Conservation (phyloP, 1,140 invertebrate genomes). For the Matsumurasca onukii region DNA sequence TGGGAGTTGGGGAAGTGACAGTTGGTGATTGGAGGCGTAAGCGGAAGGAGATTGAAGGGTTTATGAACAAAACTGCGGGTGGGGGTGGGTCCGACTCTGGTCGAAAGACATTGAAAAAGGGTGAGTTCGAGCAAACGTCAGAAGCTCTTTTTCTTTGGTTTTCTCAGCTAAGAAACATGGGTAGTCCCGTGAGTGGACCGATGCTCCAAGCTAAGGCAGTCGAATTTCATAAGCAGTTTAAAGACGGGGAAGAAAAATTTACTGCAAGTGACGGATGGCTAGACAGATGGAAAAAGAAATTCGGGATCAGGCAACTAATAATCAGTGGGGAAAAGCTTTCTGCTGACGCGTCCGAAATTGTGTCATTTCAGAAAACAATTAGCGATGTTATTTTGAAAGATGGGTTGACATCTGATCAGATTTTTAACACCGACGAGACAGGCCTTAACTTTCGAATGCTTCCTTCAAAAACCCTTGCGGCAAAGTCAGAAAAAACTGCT, state of each 20-base stretch:
- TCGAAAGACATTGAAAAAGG: no score
- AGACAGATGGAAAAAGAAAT: conserved; percentile 22
- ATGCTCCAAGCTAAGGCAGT: conserved; percentile 12
- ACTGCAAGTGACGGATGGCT: conserved; percentile 21
- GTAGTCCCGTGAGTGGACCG: no score
- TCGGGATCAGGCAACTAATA: conserved; percentile 41
- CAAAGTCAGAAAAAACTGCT: conserved; percentile 16
- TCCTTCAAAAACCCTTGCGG: neutral
- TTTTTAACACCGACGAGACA: neutral
- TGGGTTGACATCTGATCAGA: conserved; percentile 1
- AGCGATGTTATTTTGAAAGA: neutral
- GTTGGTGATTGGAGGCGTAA: no score
- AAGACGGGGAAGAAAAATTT: conserved; percentile 13
- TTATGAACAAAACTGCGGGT: conserved; percentile 12
- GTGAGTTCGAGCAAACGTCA: conserved; percentile 6
- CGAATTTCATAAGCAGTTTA: conserved; percentile 27
- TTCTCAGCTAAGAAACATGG: no score
- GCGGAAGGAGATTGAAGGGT: no score
- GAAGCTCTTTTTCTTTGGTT: conserved; percentile 4
- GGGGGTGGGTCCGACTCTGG: no score
- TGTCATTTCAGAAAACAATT: conserved; percentile 9
- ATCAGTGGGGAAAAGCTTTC: conserved; percentile 34
- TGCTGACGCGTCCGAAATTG: neutral
- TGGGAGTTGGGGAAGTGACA: no score
- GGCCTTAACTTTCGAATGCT: conserved; percentile 18